Base-by-base conservation (phyloP, 2,113 vertebrate species). In the Ctenomys sociabilis region DNA sequence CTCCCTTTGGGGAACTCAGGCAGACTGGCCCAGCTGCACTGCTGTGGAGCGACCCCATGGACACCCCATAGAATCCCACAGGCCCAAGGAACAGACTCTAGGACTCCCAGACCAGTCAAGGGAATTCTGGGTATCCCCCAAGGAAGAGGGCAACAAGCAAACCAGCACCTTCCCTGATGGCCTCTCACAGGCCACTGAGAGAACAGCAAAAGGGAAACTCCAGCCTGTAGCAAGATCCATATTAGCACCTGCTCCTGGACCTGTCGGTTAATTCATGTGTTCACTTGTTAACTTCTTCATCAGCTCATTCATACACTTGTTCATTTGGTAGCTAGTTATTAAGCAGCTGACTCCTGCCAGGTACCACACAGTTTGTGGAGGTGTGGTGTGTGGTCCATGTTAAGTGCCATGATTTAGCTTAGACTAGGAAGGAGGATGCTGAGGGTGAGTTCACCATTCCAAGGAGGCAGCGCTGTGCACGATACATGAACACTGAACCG, bases 401-500 rank as follows among this genome's bases (percentile, higher is more conserved):
- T n/a, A 5, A 64, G 85, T 10, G 3, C 91, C 26, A 7, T 2
- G 1, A 6, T 66, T 57, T 17, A 54, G 40, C 14, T 3, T 1
- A 30, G 72, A 0, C 35, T 5, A 19, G 80, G 54, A 21, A 49
- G 85, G 73, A 40, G 7, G 73, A 0, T 0, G 24, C 21, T 2
- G 63, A 52, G 59, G 30, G 45, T 30, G 28, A 21, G 3, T 45
- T 40, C 21, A n/a, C 37, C 8, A 4, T 14, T 45, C 22, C 35
- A 1, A 10, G 22, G 28, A 30, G 26, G 40, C 0, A 4, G 0
- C 9, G 35, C 37, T 16, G 7, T 43, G 1, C 85, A 17, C 2
- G 4, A 0, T 12, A 4, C 52, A 2, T 5, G 57, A 59, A 7
- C 22, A 1, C 61, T 3, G 9, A 5, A 13, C 35, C 16, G 1